A percentile compares a stretch with the other conserved stretches of the same genome.
Evolutionary conservation across 2,888 invertebrate species (phyloP).

Genomic region (Julus scanicus): DNA sequence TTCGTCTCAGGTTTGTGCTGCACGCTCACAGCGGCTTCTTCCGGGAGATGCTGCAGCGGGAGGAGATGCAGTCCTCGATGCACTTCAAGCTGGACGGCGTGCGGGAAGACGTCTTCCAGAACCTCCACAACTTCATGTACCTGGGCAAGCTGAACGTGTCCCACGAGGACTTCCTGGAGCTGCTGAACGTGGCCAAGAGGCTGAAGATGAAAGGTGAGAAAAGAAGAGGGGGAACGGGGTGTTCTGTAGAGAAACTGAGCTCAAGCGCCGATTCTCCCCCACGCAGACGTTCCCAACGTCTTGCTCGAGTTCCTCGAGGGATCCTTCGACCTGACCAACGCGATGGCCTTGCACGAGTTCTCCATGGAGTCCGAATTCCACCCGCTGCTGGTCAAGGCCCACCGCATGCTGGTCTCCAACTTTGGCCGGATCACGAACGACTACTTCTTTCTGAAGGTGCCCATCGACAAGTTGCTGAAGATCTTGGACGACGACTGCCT

Average conservation of each 20-base stretch:
- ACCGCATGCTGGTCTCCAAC: not conserved
- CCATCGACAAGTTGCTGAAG: not conserved
- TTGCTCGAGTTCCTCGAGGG: conserved; percentile 34
- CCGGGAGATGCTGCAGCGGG: not conserved
- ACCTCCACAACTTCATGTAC: conserved; percentile 48
- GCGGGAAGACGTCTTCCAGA: not conserved
- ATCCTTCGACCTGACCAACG: conserved; percentile 44
- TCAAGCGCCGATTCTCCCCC: not conserved
- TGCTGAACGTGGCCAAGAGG: not conserved
- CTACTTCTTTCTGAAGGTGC: conserved; percentile 2
- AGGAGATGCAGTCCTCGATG: not conserved
- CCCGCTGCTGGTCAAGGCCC: not conserved
- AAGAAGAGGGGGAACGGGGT: not conserved
- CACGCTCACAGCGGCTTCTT: conserved; percentile 18
- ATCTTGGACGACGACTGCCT: conserved; percentile 31
- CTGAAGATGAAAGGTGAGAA: conserved; percentile 4
- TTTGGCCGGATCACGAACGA: not conserved
- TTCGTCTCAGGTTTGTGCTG: not conserved
- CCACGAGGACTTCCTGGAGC: conserved; percentile 32
- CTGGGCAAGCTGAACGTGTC: not conserved
- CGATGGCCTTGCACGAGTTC: conserved; percentile 7
- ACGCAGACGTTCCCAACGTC: not conserved
- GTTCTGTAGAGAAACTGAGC: too few relatives aligned
- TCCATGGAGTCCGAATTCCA: not conserved
- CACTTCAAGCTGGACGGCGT: not conserved